phyloP scores from a whole-genome alignment of 2,888 invertebrate genomes.

The Tetragonula carbonaria region DNA sequence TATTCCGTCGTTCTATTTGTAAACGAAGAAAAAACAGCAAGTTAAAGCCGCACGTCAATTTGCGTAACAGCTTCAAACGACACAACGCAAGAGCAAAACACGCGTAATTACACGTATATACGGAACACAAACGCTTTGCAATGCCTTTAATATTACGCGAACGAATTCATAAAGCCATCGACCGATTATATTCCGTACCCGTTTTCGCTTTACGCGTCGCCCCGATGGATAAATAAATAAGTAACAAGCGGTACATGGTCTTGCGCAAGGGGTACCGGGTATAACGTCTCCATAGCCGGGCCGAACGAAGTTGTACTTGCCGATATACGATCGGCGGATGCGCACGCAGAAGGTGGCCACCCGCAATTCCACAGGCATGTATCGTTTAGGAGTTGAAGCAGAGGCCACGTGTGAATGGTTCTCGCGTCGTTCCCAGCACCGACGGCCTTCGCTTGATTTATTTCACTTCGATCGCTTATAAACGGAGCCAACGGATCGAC shows the following conservation, averaged over 20 bases:
- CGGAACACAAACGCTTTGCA: background rate
- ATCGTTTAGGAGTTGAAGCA: conserved; percentile 73
- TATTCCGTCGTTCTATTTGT: too few species aligned
- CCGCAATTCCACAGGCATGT: conserved; percentile 78
- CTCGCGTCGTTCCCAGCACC: conserved; percentile 28
- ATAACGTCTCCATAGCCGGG: conserved; percentile 81
- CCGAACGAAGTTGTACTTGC: conserved; percentile 80
- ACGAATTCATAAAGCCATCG: conserved; percentile 24
- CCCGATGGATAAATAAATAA: conserved; percentile 51
- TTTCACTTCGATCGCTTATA: conserved; percentile 14
- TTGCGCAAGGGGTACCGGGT: conserved; percentile 56
- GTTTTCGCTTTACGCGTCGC: conserved; percentile 34
- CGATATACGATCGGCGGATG: conserved; percentile 81
- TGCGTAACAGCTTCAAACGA: background rate
- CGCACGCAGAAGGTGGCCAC: conserved; percentile 79
- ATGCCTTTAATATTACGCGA: conserved; percentile 4
- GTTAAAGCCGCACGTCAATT: background rate
- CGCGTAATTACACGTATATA: background rate
- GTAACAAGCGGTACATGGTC: conserved; percentile 44
- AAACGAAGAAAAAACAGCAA: too few species aligned
- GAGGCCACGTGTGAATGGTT: conserved; percentile 60
- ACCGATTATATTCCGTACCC: background rate
- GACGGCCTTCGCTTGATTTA: conserved; percentile 35
- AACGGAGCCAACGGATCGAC: background rate
- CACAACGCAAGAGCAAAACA: background rate